Evolutionary conservation across 1,140 invertebrate species (phyloP).

Genomic region (Drosophila bocqueti): DNA sequence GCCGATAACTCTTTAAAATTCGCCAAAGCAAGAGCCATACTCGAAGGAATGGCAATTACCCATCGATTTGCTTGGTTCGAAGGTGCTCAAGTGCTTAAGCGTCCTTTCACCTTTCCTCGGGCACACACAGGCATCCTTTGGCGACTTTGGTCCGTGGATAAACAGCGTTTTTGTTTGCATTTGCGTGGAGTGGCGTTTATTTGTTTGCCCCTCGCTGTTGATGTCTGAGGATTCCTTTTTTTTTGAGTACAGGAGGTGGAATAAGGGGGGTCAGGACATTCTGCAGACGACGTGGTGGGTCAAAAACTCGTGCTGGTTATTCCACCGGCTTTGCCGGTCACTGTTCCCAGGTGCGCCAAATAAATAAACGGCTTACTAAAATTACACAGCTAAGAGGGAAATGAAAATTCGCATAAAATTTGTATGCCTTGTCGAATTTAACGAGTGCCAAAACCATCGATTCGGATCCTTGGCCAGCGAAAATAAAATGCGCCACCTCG

Average conservation of each 20-base stretch:
- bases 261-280: constrained; percentile 7
- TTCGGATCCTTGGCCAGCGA: constrained; percentile 28
- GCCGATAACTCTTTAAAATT: constrained; percentile 18
- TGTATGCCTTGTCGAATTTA: constrained; percentile 70
- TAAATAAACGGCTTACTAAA: constrained; percentile 60
- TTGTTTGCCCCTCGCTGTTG: constrained; percentile 36
- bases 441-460: constrained; percentile 62
- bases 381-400: constrained; percentile 48
- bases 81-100: constrained; percentile 45
- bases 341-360: constrained; percentile 57
- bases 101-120: constrained; percentile 63
- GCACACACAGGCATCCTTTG: constrained; percentile 16
- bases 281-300: constrained; percentile 39
- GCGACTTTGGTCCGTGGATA: constrained; percentile 36
- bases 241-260: background rate
- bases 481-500: constrained; percentile 42
- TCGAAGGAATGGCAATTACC: constrained; percentile 27
- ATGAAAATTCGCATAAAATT: constrained; percentile 72
- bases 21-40: background rate
- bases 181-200: constrained; percentile 42
- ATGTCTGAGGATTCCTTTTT: constrained; percentile 25
- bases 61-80: constrained; percentile 48
- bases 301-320: constrained; percentile 43
- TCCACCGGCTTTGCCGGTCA: constrained; percentile 28
- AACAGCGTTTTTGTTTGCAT: constrained; percentile 63